Base-by-base conservation (phyloP, 2,797 vertebrate genomes). In the Eidolon dupreanum region DNA sequence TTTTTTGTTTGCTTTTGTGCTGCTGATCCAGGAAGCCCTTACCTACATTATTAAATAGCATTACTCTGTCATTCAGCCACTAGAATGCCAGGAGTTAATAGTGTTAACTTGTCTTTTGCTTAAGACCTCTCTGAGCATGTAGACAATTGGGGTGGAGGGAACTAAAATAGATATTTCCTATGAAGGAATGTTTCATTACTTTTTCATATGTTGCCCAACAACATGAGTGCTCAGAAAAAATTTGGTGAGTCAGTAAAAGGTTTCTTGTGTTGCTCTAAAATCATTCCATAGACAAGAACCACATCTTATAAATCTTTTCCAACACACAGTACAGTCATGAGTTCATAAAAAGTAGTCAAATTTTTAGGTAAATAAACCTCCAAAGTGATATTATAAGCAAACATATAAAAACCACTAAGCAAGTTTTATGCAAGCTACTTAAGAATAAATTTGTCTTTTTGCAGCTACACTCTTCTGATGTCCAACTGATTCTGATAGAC, bases 371-470 rank as follows among this genome's bases (percentile, higher is more conserved):
- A 88, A 88, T 82, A 88, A 86, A 26, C 19, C 8, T 4, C 57
- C n/a, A 10, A 49, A 93, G 63, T 33, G 2, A 41, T 74, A 81
- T 83, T 73, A 63, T 65, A 90, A 88, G n/a, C 36, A 95, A 90
- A 82, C 43, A 89, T 59, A 43, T 70, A 88, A 96, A 94, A 59
- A 31, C 78, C 71, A 11, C 59, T 85, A 88, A 68, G 68, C 74
- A 91, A 83, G 36, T 81, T 94, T 93, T 36, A 31, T 57, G 6
- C 28, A 65, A 65, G 36, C 46, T 89, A 38, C 38, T 28, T 41
- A 88, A 59, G 28, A 91, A 95, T 74, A 85, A 33, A 49, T 71
- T 38, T 79, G 24, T 79, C 31, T 92, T 22, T 92, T 86, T 86
- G 63, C 26, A 17, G 59, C 49, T 53, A 68, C 38, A 11, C 73